phyloP scores from a whole-genome alignment of 2,113 vertebrate species.

The Trichomycterus rosablanca region DNA sequence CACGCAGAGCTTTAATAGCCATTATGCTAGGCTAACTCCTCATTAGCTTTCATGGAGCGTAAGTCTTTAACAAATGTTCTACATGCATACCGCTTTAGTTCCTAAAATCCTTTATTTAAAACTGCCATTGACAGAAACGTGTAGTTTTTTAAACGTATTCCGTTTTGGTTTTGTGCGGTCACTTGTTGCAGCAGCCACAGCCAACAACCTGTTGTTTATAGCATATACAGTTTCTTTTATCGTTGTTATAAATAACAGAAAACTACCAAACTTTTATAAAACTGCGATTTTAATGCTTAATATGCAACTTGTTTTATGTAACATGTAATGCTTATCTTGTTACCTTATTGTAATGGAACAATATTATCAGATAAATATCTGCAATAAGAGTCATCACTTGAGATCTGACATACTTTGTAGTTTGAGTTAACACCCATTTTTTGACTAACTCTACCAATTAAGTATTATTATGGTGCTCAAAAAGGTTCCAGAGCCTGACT shows the following conservation, averaged over 20 bases:
- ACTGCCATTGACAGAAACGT: not conserved
- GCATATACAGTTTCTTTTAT: not conserved
- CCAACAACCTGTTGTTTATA: not conserved
- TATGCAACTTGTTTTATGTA: too few species aligned
- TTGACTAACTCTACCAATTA: not conserved
- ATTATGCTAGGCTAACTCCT: slow-evolving; percentile 5
- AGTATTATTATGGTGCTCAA: too few species aligned
- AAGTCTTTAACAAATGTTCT: not conserved
- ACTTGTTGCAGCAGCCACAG: slow-evolving; percentile 22
- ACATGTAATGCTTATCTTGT: too few species aligned
- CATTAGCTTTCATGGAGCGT: not conserved
- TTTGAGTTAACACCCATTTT: too few species aligned
- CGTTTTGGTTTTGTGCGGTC: not conserved
- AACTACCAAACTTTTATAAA: too few species aligned
- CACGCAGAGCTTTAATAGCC: slow-evolving; percentile 8
- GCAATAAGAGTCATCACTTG: too few species aligned
- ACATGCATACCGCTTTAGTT: not conserved
- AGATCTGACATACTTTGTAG: too few species aligned
- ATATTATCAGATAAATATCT: too few species aligned
- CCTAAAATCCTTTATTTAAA: not conserved
- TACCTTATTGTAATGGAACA: too few species aligned
- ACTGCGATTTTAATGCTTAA: too few species aligned
- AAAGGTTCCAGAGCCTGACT: too few species aligned
- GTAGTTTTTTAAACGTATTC: not conserved
- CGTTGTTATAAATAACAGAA: too few species aligned